A percentile compares a stretch with the other conserved stretches of the same genome.
Evolutionary conservation across 2,888 invertebrate genomes (phyloP).

Genomic region (Ditula angustiorana): DNA sequence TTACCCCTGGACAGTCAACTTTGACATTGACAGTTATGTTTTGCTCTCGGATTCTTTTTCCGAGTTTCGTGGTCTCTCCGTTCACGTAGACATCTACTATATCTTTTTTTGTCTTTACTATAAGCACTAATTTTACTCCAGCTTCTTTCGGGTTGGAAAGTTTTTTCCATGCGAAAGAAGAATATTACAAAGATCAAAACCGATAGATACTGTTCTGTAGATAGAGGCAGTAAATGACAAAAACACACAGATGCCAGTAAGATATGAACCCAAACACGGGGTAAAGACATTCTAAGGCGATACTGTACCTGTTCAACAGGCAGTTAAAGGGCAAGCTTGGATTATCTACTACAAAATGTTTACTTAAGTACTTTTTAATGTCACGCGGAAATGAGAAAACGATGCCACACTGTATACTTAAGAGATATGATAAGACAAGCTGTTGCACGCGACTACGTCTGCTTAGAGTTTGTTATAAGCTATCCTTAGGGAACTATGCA

Average conservation of each 20-base stretch:
- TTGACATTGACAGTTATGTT: no score
- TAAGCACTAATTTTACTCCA: no score
- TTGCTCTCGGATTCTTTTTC: no score
- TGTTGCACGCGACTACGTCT: no score
- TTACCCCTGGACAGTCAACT: no score
- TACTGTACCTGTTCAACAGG: constrained; percentile 7
- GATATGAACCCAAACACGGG: not conserved
- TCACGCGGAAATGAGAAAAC: constrained; percentile 9
- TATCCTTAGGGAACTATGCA: no score
- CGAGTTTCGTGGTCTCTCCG: no score
- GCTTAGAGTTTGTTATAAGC: no score
- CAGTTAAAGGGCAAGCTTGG: not conserved
- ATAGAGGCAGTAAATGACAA: constrained; percentile 8
- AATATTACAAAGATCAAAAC: not conserved
- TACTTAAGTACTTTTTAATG: constrained; percentile 10
- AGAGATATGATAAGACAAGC: not conserved
- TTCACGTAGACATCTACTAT: no score
- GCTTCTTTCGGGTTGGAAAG: no score
- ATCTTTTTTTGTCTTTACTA: no score
- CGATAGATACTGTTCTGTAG: not conserved
- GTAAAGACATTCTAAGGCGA: not conserved
- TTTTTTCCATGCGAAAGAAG: no score
- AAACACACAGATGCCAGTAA: not conserved
- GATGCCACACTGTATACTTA: not conserved
- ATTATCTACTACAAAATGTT: not conserved